Conservation (phyloP, 1,140 invertebrate species). For the Battus philenor region DNA sequence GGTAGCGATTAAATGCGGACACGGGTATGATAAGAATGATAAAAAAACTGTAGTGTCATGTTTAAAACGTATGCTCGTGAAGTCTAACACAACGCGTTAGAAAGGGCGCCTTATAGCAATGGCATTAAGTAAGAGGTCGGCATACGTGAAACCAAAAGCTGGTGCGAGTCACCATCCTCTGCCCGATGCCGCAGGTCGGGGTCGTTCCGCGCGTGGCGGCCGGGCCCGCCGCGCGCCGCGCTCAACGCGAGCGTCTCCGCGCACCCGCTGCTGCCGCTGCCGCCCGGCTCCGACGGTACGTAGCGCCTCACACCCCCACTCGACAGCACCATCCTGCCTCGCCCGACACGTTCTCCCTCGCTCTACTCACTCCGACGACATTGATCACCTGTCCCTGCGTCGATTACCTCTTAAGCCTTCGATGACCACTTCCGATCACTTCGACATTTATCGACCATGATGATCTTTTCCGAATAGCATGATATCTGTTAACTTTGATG, state of each 20-base stretch:
- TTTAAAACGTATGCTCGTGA: background rate
- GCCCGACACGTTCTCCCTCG: background rate
- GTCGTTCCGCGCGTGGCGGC: constrained; percentile 85
- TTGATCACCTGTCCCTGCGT: too few relatives aligned
- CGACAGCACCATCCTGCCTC: background rate
- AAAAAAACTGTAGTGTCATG: too few relatives aligned
- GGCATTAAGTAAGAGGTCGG: background rate
- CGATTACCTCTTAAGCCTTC: too few relatives aligned
- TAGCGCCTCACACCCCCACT: constrained; percentile 20
- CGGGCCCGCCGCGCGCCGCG: constrained; percentile 74
- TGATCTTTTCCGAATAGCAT: too few relatives aligned
- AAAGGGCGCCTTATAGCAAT: background rate
- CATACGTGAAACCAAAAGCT: constrained; percentile 22
- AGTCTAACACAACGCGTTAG: background rate
- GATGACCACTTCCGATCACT: too few relatives aligned
- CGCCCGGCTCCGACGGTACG: constrained; percentile 74
- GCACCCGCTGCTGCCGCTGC: constrained; percentile 88
- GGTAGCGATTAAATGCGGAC: too few relatives aligned
- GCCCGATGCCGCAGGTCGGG: constrained; percentile 89
- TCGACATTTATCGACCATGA: too few relatives aligned
- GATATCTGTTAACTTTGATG: too few relatives aligned
- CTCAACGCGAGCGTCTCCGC: constrained; percentile 87
- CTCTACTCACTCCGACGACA: too few relatives aligned
- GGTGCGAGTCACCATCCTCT: constrained; percentile 75
- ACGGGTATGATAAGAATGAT: too few relatives aligned